A percentile compares a stretch with the other conserved stretches of the same genome.
Evolutionary conservation across 2,888 invertebrate genomes (phyloP).

Genomic region (Melanotus villosus): DNA sequence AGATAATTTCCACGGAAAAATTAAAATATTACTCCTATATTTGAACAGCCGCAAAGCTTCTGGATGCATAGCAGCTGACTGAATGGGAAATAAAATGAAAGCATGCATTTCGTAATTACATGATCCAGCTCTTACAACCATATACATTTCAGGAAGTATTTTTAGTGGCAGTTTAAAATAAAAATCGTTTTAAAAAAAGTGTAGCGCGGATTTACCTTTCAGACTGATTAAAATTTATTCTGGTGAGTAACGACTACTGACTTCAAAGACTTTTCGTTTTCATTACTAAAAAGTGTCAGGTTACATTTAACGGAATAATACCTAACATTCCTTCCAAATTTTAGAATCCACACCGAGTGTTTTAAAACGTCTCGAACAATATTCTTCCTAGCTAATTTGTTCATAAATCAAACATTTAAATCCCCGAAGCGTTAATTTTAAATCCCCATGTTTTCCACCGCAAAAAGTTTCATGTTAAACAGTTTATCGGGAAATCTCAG

Average conservation of each 20-base stretch:
- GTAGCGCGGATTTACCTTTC: neutral
- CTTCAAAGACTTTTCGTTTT: neutral
- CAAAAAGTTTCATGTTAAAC: neutral
- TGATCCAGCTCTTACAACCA: too few relatives aligned
- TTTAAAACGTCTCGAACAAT: neutral
- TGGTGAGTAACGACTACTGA: neutral
- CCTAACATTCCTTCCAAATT: neutral
- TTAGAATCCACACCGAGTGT: neutral
- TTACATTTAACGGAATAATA: neutral
- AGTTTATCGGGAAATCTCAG: too few relatives aligned
- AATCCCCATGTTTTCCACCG: neutral
- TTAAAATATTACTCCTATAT: too few relatives aligned
- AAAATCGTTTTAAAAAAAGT: too few relatives aligned
- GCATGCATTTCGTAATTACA: too few relatives aligned
- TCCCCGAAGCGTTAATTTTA: conserved; percentile 1
- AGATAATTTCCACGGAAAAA: too few relatives aligned
- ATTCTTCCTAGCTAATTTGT: neutral
- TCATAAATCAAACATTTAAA: neutral
- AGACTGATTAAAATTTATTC: neutral
- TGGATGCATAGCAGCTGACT: too few relatives aligned
- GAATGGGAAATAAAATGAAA: too few relatives aligned
- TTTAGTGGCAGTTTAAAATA: too few relatives aligned
- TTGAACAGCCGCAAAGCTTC: too few relatives aligned
- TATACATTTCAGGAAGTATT: too few relatives aligned
- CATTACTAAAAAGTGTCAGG: neutral